Conservation (phyloP, 2,888 invertebrate species). For the Tipula lateralis region DNA sequence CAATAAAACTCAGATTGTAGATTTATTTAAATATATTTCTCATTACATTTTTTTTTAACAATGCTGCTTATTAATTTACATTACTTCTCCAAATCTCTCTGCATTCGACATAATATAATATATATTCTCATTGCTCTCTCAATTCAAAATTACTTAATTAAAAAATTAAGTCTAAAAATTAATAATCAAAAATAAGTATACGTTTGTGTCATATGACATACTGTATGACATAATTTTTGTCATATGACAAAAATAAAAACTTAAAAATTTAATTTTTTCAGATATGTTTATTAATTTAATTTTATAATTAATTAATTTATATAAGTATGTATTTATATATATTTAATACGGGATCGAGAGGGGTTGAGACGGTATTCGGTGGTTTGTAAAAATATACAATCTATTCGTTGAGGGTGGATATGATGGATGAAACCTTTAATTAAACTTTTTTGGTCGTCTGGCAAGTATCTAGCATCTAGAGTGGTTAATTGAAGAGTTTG, state of each 20-base stretch:
- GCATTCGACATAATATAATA: not conserved
- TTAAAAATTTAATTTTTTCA: not conserved
- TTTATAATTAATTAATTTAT: not conserved
- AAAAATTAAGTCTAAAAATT: not conserved
- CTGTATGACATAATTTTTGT: not conserved
- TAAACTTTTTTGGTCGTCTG: not conserved
- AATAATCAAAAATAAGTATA: not conserved
- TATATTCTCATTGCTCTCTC: not conserved
- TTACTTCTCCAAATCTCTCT: not conserved
- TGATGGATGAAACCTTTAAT: not conserved
- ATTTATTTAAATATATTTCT: slow-evolving; percentile 4
- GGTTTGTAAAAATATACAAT: not conserved
- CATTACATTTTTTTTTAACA: not conserved
- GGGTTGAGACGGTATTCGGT: not conserved
- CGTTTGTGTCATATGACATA: not conserved
- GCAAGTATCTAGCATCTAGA: not conserved
- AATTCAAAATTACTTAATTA: not conserved
- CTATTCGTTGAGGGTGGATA: not conserved
- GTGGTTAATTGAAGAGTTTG: not conserved
- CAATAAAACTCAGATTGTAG: not conserved
- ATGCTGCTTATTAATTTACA: not conserved
- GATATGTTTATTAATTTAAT: slow-evolving; percentile 1
- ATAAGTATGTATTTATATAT: not conserved
- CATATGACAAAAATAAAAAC: not conserved
- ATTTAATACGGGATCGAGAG: not conserved